These are phyloP conservation scores for Periparus ater DNA, from an alignment of 2,797 vertebrate species.

Conservation along the genomic window DNA sequence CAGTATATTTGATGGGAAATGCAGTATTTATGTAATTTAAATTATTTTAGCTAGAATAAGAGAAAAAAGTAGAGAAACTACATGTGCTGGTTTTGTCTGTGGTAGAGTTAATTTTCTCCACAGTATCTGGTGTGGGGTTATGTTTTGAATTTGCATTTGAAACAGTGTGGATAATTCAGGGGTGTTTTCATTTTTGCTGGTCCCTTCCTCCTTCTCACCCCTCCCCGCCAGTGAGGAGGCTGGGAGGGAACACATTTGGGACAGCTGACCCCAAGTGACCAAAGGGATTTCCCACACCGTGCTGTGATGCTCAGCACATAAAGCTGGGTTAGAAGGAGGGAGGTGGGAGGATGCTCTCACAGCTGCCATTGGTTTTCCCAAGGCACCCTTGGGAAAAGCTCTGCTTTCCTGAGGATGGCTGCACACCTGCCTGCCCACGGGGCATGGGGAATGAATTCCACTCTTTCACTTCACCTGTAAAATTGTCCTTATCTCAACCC, in stretches of 20 bases:
- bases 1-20: not conserved
- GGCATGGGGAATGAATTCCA: not conserved
- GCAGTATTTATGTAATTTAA: not conserved
- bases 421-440: not conserved
- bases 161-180: not conserved
- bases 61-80: not conserved
- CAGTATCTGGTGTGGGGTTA: not conserved
- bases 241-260: not conserved
- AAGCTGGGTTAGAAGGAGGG: not conserved
- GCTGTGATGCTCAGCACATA: not conserved
- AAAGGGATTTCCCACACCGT: not conserved
- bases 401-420: not conserved
- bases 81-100: not conserved
- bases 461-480: not conserved
- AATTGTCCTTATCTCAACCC: not conserved
- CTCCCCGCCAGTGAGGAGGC: not conserved
- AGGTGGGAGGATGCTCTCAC: not conserved
- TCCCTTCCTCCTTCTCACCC: not conserved
- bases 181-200: not conserved
- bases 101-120: not conserved
- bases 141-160: not conserved
- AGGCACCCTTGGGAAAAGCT: not conserved
- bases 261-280: not conserved
- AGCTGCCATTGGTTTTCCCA: not conserved
- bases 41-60: not conserved